These are phyloP conservation scores for Drosophila santomea DNA, from an alignment of 1,140 invertebrate genomes.

Conservation along the genomic window DNA sequence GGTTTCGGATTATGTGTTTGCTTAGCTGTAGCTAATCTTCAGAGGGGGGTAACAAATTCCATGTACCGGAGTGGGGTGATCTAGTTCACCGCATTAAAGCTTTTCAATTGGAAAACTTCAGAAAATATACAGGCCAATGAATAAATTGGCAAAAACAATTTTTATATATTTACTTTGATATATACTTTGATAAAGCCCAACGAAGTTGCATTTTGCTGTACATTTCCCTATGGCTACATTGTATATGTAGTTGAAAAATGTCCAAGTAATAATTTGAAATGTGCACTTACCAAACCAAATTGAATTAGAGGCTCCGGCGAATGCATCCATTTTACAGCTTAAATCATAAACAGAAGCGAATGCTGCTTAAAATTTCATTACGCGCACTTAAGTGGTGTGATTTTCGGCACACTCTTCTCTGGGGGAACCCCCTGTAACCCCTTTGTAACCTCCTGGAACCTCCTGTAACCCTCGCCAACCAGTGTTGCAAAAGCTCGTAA, in stretches of 20 bases:
- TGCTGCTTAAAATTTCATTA: constrained; percentile 62
- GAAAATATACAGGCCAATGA: no score
- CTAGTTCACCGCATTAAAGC: no score
- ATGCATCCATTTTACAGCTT: constrained; percentile 36
- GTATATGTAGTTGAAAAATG: background rate
- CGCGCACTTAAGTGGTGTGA: constrained; percentile 56
- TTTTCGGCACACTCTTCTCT: constrained; percentile 20
- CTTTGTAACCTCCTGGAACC: background rate
- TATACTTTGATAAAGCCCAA: no score
- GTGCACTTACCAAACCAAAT: constrained; percentile 20
- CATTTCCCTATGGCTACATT: background rate
- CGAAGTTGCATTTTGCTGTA: no score
- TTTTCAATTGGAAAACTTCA: no score
- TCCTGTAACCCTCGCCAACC: background rate
- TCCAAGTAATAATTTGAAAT: background rate
- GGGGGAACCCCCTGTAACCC: background rate
- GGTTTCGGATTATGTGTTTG: constrained; percentile 16
- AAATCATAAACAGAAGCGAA: constrained; percentile 53
- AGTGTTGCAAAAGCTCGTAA: constrained; percentile 60
- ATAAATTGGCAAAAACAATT: no score
- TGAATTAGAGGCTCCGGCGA: constrained; percentile 28
- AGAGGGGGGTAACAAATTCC: background rate
- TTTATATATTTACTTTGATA: background rate
- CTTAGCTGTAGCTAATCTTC: constrained; percentile 20
- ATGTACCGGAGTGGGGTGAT: no score